Base-by-base conservation (phyloP, 2,113 vertebrate species). In the Serilophus lunatus region DNA sequence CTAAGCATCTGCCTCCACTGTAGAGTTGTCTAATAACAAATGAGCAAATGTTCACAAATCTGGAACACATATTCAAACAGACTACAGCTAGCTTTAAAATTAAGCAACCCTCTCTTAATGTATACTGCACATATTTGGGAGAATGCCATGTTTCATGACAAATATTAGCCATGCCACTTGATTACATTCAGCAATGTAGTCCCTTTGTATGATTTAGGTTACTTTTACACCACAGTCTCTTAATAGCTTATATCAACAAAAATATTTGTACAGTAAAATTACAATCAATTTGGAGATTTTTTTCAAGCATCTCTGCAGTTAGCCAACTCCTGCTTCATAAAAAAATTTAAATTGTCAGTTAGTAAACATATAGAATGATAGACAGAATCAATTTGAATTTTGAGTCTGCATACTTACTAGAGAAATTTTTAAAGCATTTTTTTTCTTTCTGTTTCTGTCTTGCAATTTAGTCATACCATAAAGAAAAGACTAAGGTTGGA, bases 1-100 rank as follows among this genome's bases (percentile, higher is more conserved):
- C 82, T 92, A 79, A 89, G 88, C 95, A 94, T 97, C 95, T 97
- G 91, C 86, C 50, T 92, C 87, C 78, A 60, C 65, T 65, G 87
- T 31, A 86, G 84, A 85, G 60, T 59, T 2, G 2, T 90, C 76
- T 93, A 82, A 88, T 91, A 91, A 96, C 54, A 90, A 92, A 97
- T 91, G 84, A 95, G 86, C 88, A 96, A 95, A 91, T 94, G 74
- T 91, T 97, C 93, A 59, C 49, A 94, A 96, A 96, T 82, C 76
- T 90, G 92, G 72, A 97, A 82, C 77, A 86, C 19, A 45, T 70
- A 89, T 86, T 97, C 92, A 86, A 93, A 92, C 35, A 89, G 83
- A 95, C 50, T 94, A 68, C 78, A 82, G 66, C 38, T 71, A 93
- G 64, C 33, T 91, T 63, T 76, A 86, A 77, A 86, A 85, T 80